These are phyloP conservation scores for Rhizoglyphus robini DNA, from an alignment of 1,140 invertebrate species.

Conservation along the genomic window DNA sequence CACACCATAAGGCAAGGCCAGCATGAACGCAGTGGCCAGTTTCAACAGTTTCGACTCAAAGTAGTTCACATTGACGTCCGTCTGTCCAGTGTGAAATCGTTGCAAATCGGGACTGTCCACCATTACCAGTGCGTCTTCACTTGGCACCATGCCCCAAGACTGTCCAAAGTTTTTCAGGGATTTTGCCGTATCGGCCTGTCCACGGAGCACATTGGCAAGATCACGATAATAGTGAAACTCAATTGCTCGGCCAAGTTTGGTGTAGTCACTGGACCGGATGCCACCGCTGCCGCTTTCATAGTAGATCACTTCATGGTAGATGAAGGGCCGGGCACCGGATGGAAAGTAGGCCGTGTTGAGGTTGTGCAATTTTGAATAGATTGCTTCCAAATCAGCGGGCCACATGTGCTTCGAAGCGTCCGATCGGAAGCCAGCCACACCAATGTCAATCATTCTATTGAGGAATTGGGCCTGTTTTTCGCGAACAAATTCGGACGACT, in stretches of 20 bases:
- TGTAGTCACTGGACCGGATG: constrained; percentile 49
- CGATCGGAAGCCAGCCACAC: constrained; percentile 56
- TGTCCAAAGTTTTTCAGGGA: constrained; percentile 30
- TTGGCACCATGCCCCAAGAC: constrained; percentile 34
- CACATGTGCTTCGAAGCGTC: constrained; percentile 70
- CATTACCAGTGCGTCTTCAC: constrained; percentile 34
- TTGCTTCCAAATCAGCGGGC: constrained; percentile 51
- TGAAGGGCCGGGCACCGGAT: constrained; percentile 43
- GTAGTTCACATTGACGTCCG: constrained; percentile 42
- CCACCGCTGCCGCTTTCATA: constrained; percentile 52
- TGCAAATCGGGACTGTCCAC: constrained; percentile 54
- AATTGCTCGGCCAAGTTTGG: constrained; percentile 49
- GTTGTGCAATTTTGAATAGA: constrained; percentile 46
- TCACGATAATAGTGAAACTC: constrained; percentile 55
- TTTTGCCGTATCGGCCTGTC: constrained; percentile 30
- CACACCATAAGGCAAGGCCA: too few relatives aligned
- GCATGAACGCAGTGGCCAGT: too few relatives aligned
- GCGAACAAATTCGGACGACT: constrained; percentile 48
- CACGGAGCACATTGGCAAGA: constrained; percentile 43
- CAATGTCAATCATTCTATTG: constrained; percentile 53
- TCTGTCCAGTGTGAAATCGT: constrained; percentile 42
- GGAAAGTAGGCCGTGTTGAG: constrained; percentile 46
- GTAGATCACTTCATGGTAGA: constrained; percentile 64
- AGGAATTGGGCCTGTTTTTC: constrained; percentile 51
- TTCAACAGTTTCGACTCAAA: constrained; percentile 47